Conservation (phyloP, 2,888 invertebrate species). For the Diloba caeruleocephala region DNA sequence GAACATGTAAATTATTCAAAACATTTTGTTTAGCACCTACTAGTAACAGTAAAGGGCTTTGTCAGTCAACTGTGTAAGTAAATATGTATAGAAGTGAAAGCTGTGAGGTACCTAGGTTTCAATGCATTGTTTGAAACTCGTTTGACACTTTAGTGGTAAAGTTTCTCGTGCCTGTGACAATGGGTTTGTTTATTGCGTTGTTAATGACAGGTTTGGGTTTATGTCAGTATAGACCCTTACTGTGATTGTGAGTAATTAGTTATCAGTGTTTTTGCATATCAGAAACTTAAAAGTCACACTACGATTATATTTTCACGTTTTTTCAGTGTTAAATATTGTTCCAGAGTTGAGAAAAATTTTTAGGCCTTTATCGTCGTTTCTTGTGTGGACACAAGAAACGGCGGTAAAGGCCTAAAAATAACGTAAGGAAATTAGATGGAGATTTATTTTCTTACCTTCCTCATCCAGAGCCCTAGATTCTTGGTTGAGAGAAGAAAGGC, state of each 20-base stretch:
- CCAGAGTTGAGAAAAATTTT: too few species aligned
- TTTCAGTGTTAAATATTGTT: too few species aligned
- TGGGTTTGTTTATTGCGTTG: slow-evolving; percentile 37
- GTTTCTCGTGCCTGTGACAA: slow-evolving; percentile 49
- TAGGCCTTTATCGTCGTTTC: too few species aligned
- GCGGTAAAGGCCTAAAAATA: too few species aligned
- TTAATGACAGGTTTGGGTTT: slow-evolving; percentile 40
- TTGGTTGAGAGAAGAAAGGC: slow-evolving; percentile 74
- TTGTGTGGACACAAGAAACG: too few species aligned
- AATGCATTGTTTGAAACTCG: slow-evolving; percentile 59
- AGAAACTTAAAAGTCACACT: too few species aligned
- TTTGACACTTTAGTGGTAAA: slow-evolving; percentile 48
- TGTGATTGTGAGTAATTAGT: neutral
- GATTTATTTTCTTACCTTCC: slow-evolving; percentile 71
- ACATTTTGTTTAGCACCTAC: slow-evolving; percentile 43
- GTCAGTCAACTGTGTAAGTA: slow-evolving; percentile 40
- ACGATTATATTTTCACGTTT: too few species aligned
- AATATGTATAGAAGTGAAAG: slow-evolving; percentile 67
- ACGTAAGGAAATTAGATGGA: too few species aligned
- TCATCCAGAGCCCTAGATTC: slow-evolving; percentile 82
- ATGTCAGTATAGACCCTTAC: slow-evolving; percentile 17
- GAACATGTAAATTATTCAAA: slow-evolving; percentile 31
- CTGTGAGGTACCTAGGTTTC: slow-evolving; percentile 59
- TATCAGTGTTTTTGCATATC: neutral
- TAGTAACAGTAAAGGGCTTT: slow-evolving; percentile 49